These are phyloP conservation scores for Acholoe squamosa DNA, from an alignment of 2,888 invertebrate species.

Conservation along the genomic window DNA sequence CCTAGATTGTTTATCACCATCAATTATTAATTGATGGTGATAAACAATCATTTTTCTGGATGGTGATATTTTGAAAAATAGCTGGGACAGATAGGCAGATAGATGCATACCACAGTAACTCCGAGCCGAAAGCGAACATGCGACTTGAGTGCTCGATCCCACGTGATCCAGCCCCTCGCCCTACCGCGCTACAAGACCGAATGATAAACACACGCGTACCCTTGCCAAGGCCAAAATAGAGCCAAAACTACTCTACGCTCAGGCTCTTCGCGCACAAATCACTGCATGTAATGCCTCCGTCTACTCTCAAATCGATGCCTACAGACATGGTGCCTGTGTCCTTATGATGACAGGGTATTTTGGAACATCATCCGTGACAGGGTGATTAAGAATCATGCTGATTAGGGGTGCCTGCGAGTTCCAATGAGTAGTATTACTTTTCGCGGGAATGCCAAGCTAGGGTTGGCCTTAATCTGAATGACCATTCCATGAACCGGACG, in stretches of 20 bases:
- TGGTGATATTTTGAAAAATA: too few relatives aligned
- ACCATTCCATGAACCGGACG: neutral
- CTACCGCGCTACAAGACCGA: neutral
- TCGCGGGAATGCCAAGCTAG: conserved; percentile 49
- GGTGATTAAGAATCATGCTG: conserved; percentile 1
- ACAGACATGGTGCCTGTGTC: neutral
- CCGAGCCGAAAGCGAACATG: too few relatives aligned
- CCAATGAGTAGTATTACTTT: conserved; percentile 42
- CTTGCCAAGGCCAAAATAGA: neutral
- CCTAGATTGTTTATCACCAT: too few relatives aligned
- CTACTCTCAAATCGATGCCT: neutral
- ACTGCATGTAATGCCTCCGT: neutral
- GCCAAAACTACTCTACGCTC: neutral
- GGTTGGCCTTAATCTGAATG: conserved; percentile 56
- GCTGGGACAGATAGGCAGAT: too few relatives aligned
- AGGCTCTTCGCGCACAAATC: neutral
- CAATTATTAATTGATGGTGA: too few relatives aligned
- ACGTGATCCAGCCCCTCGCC: too few relatives aligned
- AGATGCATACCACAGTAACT: too few relatives aligned
- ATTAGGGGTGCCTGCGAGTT: conserved; percentile 35
- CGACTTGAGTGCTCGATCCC: neutral
- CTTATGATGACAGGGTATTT: neutral
- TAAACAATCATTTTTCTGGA: too few relatives aligned
- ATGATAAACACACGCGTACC: conserved; percentile 4
- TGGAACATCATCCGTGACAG: neutral